Conservation (phyloP, 1,140 invertebrate species). For the Drosophila busckii region DNA sequence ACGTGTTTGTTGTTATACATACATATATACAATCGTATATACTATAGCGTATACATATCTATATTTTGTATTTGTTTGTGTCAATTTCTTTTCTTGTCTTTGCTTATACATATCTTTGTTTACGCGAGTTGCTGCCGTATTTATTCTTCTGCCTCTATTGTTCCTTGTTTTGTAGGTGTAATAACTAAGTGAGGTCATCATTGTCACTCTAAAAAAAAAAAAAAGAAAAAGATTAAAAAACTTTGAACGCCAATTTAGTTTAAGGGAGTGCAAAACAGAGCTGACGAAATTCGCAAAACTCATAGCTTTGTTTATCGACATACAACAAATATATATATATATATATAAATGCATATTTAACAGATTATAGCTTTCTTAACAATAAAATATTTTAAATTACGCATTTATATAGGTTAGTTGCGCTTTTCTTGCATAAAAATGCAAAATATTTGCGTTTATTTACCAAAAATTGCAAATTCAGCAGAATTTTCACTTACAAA, state of each 20-base stretch:
- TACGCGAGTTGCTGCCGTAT: constrained; percentile 23
- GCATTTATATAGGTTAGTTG: too few species aligned
- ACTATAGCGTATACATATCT: neutral
- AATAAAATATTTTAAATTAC: too few species aligned
- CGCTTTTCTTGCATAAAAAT: too few species aligned
- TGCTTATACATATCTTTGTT: constrained; percentile 59
- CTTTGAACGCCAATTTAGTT: too few species aligned
- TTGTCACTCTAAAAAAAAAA: constrained; percentile 46
- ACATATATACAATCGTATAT: neutral
- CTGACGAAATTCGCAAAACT: too few species aligned
- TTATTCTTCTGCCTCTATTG: constrained; percentile 12
- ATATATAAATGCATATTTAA: too few species aligned
- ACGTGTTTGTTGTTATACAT: constrained; percentile 28
- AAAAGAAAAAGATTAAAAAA: constrained; percentile 17
- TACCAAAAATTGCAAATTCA: constrained; percentile 1
- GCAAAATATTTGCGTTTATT: too few species aligned
- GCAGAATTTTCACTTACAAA: constrained; percentile 1
- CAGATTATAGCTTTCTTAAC: too few species aligned
- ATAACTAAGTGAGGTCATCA: constrained; percentile 61
- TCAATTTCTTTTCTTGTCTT: constrained; percentile 50
- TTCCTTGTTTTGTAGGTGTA: constrained; percentile 41
- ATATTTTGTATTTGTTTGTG: constrained; percentile 53
- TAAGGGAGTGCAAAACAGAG: too few species aligned
- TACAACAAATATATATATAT: too few species aligned
- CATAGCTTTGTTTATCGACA: too few species aligned